Conservation (phyloP, 2,888 invertebrate species). For the Lasioglossum villosulum region DNA sequence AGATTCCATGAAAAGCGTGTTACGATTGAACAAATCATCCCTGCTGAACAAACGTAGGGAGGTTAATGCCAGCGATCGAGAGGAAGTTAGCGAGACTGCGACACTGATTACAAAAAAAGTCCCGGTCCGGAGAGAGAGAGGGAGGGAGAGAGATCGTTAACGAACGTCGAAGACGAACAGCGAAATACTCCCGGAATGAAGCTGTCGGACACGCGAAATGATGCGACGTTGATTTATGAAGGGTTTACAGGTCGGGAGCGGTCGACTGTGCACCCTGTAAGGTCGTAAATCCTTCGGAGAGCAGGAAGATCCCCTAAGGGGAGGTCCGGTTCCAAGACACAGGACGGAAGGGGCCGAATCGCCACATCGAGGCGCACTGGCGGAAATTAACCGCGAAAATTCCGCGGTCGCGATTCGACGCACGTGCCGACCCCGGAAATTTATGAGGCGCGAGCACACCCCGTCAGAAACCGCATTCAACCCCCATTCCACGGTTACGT, state of each 20-base stretch:
- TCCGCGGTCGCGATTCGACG: conserved; percentile 38
- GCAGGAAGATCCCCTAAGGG: conserved; percentile 16
- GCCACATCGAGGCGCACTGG: conserved; percentile 8
- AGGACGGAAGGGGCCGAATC: conserved; percentile 15
- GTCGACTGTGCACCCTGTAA: conserved; percentile 23
- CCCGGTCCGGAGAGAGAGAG: background rate
- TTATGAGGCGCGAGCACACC: conserved; percentile 24
- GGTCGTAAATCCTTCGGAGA: conserved; percentile 59
- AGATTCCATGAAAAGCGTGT: too few species aligned
- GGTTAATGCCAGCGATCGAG: background rate
- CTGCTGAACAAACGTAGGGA: background rate
- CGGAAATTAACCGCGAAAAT: conserved; percentile 61
- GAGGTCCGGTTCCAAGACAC: conserved; percentile 10
- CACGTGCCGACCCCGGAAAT: conserved; percentile 48
- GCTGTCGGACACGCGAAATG: conserved; percentile 63
- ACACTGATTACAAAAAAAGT: background rate
- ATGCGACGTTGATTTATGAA: conserved; percentile 70
- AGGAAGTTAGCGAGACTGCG: background rate
- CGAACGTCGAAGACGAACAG: conserved; percentile 32
- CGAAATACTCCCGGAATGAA: conserved; percentile 55
- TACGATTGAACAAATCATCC: too few species aligned
- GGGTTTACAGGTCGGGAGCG: conserved; percentile 28
- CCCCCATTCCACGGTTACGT: background rate
- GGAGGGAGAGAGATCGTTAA: conserved; percentile 16
- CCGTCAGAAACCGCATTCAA: background rate